phyloP scores from a whole-genome alignment of 2,113 vertebrate species.

The Nesogale talazaci region DNA sequence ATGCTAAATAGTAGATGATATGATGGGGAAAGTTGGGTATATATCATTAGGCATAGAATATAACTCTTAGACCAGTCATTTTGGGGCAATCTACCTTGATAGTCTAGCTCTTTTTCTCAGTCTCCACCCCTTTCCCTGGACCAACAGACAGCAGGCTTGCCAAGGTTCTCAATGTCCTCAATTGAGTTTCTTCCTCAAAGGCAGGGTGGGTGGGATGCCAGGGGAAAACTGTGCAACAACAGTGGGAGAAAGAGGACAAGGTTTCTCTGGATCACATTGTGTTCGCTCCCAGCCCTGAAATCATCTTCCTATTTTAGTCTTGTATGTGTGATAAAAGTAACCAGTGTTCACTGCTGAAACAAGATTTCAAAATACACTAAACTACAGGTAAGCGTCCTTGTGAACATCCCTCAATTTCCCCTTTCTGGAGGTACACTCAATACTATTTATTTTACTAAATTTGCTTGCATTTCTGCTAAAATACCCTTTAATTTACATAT shows the following conservation, averaged over 20 bases:
- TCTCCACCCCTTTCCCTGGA: not conserved
- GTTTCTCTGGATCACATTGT: not conserved
- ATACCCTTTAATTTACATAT: not conserved
- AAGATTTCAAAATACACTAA: not conserved
- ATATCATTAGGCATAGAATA: not conserved
- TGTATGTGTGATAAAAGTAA: not conserved
- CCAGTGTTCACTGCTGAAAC: not conserved
- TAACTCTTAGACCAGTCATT: not conserved
- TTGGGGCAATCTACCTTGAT: not conserved
- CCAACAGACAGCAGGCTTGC: not conserved
- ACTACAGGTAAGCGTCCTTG: not conserved
- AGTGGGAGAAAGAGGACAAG: not conserved
- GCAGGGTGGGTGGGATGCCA: not conserved
- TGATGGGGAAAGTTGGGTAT: not conserved
- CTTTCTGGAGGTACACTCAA: not conserved
- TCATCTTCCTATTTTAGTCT: not conserved
- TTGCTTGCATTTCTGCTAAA: not conserved
- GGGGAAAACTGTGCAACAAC: not conserved
- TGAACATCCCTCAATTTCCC: not conserved
- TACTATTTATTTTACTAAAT: not conserved
- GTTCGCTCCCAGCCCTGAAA: conserved; percentile 24
- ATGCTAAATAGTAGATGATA: not conserved
- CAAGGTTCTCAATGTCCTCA: not conserved
- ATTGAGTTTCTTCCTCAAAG: not conserved
- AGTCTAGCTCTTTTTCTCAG: not conserved